Evolutionary conservation across 2,888 invertebrate species (phyloP).

Genomic region (Neoitamus cyanurus): DNA sequence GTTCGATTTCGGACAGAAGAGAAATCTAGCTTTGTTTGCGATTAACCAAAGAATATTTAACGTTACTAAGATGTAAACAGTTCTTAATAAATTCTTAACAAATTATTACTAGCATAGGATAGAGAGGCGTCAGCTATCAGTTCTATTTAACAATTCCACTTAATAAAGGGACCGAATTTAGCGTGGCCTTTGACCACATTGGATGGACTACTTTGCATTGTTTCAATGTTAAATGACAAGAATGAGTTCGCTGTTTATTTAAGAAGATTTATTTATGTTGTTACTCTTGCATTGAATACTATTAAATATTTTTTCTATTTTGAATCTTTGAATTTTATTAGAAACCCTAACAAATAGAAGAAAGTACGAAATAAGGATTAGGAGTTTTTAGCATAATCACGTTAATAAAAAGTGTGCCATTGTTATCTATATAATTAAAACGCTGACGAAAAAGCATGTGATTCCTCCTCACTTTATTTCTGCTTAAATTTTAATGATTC

Average conservation of each 20-base stretch:
- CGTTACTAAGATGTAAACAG: not conserved
- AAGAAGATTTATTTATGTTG: slow-evolving; percentile 31
- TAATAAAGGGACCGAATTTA: not conserved
- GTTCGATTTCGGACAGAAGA: not conserved
- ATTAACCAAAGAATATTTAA: slow-evolving; percentile 39
- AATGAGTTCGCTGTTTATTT: not conserved
- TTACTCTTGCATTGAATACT: slow-evolving; percentile 26
- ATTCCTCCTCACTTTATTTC: too few relatives aligned
- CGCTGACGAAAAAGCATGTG: too few relatives aligned
- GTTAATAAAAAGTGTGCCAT: too few relatives aligned
- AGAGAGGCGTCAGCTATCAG: not conserved
- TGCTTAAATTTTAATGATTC: too few relatives aligned
- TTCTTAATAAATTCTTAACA: not conserved
- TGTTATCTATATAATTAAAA: too few relatives aligned
- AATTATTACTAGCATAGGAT: not conserved
- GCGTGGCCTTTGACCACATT: not conserved
- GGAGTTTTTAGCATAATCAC: too few relatives aligned
- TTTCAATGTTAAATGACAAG: not conserved
- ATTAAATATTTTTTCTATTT: slow-evolving; percentile 37
- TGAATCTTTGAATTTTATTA: not conserved
- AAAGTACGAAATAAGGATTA: too few relatives aligned
- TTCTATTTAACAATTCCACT: not conserved
- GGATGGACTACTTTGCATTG: not conserved
- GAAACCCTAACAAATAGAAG: not conserved
- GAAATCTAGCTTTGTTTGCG: not conserved